Evolutionary conservation across 2,888 invertebrate genomes (phyloP), one percentile per base, ranked within the genome.

Genomic region (Mimas tiliae): DNA sequence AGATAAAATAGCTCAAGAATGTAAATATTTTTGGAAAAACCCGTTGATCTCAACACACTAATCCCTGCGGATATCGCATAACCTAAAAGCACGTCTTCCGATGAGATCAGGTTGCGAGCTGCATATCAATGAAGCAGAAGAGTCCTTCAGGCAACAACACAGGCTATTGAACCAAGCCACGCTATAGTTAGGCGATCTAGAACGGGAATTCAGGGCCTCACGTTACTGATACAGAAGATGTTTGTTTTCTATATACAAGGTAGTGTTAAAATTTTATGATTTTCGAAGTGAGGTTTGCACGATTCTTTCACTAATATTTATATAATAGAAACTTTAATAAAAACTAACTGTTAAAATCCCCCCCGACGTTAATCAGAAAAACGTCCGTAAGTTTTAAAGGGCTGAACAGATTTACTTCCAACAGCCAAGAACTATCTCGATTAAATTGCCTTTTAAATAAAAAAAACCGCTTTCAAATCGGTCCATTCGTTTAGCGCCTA

Each of bases 41-140:
- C 53, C 42, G 1, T 12, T 52, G 51, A 33, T 33, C 38, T 50
- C 16, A n/a, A 63, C 62, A 38, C 45, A 66, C 48, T 27, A 45
- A 52, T 7, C 16, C 47, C 63, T 16, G 34, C n/a, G 45, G 34
- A 63, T 53, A 66, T 62, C 51, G 51, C 47, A 62, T 65, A 34
- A 33, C 45, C 52, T 63, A 63, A 63, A 52, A 62, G 45, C 52
- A 47, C 51, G 47, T 53, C 66, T 53, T 62, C 63, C 48, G 58
- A 73, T 71, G 67, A 71, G 77, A 74, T 78, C 72, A 73, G 72
- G 70, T 73, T 69, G 73, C 74, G 68, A 66, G 68, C 75, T 70
- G 81, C 81, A 81, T 84, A 74, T 70, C 74, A 83, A 78, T 81
- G 81, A 82, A 75, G 67, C 68, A 58, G 66, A 69, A 73, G 72